phyloP scores from a whole-genome alignment of 2,797 vertebrate species.

The Smutsia temminckii region DNA sequence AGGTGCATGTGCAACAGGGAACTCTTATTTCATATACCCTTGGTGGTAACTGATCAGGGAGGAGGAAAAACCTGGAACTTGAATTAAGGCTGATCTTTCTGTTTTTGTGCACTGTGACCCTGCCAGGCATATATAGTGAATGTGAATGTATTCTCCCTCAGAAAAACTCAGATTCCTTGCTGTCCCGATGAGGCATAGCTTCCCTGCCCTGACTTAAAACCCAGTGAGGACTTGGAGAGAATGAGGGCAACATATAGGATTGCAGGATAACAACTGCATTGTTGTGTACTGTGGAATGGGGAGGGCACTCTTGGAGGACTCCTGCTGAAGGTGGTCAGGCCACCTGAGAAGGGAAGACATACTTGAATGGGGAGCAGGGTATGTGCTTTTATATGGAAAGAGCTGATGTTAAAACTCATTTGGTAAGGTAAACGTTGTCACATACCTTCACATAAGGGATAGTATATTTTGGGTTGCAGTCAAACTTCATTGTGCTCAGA shows the following conservation, averaged over 20 bases:
- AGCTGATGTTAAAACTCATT: conserved; percentile 55
- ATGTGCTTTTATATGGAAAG: conserved; percentile 60
- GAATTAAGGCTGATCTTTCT: conserved; percentile 78
- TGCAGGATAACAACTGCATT: conserved; percentile 75
- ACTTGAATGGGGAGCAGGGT: conserved; percentile 62
- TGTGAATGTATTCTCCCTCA: conserved; percentile 79
- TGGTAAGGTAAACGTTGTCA: conserved; percentile 77
- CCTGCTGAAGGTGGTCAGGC: conserved; percentile 61
- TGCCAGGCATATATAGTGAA: conserved; percentile 72
- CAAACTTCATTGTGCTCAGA: conserved; percentile 84
- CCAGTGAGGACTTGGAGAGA: conserved; percentile 61
- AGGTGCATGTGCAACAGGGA: conserved; percentile 86
- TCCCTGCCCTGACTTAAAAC: conserved; percentile 76
- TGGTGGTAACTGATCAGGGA: conserved; percentile 69
- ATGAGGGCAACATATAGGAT: conserved; percentile 58
- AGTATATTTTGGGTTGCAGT: conserved; percentile 87
- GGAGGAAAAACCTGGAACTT: conserved; percentile 75
- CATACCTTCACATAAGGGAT: conserved; percentile 88
- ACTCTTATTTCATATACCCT: conserved; percentile 52
- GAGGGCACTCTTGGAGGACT: conserved; percentile 59
- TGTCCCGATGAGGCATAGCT: conserved; percentile 66
- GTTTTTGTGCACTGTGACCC: conserved; percentile 79
- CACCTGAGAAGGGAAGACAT: conserved; percentile 54
- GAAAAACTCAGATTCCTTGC: conserved; percentile 69
- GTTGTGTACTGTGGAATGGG: conserved; percentile 71